Evolutionary conservation across 2,797 vertebrate species (phyloP).

Genomic region (Acipenser oxyrinchus): DNA sequence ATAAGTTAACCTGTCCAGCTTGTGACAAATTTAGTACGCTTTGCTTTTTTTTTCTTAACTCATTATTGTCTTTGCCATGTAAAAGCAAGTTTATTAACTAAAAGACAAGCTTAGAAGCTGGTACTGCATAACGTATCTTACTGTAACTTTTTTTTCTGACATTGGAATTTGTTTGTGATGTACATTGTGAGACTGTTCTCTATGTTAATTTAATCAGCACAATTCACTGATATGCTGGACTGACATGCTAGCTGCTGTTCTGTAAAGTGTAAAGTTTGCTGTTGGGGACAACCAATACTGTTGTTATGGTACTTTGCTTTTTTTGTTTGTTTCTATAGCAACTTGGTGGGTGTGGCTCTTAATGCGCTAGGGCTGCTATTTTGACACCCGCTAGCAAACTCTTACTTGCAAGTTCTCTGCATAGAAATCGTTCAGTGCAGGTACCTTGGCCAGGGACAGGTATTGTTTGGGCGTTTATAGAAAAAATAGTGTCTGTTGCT

Average conservation of each 20-base stretch:
- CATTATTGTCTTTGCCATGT: conserved; percentile 76
- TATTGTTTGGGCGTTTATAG: conserved; percentile 90
- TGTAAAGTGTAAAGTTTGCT: conserved; percentile 80
- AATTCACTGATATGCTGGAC: conserved; percentile 99
- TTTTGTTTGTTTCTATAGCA: conserved; percentile 70
- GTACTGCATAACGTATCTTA: conserved; percentile 86
- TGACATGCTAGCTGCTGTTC: conserved; percentile 99
- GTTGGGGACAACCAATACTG: conserved; percentile 71
- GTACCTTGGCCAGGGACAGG: conserved; percentile 85
- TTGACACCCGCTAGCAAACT: conserved; percentile 73
- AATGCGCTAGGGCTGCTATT: conserved; percentile 56
- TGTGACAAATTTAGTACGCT: conserved; percentile 69
- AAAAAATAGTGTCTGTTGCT: conserved; percentile 96
- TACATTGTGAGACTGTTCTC: conserved; percentile 97
- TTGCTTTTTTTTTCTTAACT: conserved; percentile 62
- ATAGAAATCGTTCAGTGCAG: conserved; percentile 77
- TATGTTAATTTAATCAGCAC: conserved; percentile 99
- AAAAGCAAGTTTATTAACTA: conserved; percentile 72
- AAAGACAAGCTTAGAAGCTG: conserved; percentile 79
- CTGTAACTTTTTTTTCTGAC: conserved; percentile 77
- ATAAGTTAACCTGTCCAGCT: conserved; percentile 52
- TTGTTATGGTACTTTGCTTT: conserved; percentile 89
- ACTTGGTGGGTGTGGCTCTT: conserved; percentile 76
- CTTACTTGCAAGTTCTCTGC: conserved; percentile 70
- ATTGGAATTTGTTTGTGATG: conserved; percentile 88